Evolutionary conservation across 2,797 vertebrate species (phyloP).

Genomic region (Alosa sapidissima): DNA sequence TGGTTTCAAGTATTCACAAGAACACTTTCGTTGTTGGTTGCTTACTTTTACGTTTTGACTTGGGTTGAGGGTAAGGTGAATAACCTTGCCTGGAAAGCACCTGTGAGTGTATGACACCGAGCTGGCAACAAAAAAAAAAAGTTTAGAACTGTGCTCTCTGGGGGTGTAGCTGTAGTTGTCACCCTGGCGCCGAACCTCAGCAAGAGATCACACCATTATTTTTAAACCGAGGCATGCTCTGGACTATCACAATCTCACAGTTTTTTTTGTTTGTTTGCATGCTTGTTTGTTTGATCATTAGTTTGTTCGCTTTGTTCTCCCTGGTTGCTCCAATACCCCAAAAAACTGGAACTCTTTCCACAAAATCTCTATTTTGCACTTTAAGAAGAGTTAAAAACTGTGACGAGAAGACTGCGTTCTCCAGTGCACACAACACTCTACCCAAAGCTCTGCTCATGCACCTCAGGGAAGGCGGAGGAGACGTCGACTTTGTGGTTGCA

Average conservation of each 20-base stretch:
- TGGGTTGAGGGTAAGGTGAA: neutral
- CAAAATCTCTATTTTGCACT: neutral
- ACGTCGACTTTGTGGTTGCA: conserved; percentile 39
- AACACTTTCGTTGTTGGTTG: neutral
- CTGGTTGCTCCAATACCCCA: neutral
- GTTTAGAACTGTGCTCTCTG: neutral
- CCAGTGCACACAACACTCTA: neutral
- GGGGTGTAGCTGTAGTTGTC: neutral
- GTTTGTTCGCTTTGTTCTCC: too few relatives aligned
- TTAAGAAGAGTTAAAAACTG: neutral
- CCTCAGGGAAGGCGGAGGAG: neutral
- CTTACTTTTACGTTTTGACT: neutral
- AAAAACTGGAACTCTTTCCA: neutral
- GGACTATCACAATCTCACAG: neutral
- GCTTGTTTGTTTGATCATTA: too few relatives aligned
- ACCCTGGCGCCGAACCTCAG: neutral
- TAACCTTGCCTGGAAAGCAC: neutral
- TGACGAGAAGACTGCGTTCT: conserved; percentile 40
- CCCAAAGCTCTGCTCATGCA: neutral
- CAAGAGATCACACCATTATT: neutral
- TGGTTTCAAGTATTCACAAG: neutral
- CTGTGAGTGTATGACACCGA: conserved; percentile 43
- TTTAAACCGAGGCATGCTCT: neutral
- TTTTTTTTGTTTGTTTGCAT: too few relatives aligned
- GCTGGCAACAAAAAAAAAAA: neutral